These are phyloP conservation scores for Burhinus bistriatus DNA, from an alignment of 2,113 vertebrate genomes.

Conservation along the genomic window DNA sequence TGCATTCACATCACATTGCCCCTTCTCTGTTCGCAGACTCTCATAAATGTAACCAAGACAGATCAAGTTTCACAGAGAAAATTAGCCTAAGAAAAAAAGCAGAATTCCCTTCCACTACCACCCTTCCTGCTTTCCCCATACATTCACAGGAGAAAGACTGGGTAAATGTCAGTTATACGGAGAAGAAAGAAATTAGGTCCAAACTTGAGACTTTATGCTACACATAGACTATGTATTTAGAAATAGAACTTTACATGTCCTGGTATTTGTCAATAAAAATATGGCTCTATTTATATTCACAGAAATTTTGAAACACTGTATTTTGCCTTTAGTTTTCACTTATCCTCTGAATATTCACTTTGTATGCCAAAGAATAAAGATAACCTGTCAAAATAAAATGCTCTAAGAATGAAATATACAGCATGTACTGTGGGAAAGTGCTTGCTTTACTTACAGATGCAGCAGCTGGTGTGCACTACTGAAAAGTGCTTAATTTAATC, in stretches of 20 bases:
- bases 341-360: slow-evolving; percentile 57
- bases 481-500: slow-evolving; percentile 71
- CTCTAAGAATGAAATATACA: slow-evolving; percentile 71
- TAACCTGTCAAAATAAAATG: slow-evolving; percentile 73
- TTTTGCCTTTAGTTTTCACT: slow-evolving; percentile 46
- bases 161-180: background rate
- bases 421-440: slow-evolving; percentile 70
- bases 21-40: slow-evolving; percentile 44
- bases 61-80: slow-evolving; percentile 61
- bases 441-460: slow-evolving; percentile 60
- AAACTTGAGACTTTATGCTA: background rate
- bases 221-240: background rate
- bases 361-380: slow-evolving; percentile 64
- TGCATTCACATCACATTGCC: slow-evolving; percentile 59
- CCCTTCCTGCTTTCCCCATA: background rate
- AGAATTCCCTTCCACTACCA: slow-evolving; percentile 4
- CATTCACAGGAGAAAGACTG: background rate
- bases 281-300: slow-evolving; percentile 45
- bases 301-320: background rate
- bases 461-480: slow-evolving; percentile 70
- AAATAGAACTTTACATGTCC: background rate
- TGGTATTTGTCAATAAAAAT: background rate
- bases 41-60: slow-evolving; percentile 26
- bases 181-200: background rate
- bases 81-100: slow-evolving; percentile 54